Conservation (phyloP, 2,797 vertebrate species). For the Platalea minor region DNA sequence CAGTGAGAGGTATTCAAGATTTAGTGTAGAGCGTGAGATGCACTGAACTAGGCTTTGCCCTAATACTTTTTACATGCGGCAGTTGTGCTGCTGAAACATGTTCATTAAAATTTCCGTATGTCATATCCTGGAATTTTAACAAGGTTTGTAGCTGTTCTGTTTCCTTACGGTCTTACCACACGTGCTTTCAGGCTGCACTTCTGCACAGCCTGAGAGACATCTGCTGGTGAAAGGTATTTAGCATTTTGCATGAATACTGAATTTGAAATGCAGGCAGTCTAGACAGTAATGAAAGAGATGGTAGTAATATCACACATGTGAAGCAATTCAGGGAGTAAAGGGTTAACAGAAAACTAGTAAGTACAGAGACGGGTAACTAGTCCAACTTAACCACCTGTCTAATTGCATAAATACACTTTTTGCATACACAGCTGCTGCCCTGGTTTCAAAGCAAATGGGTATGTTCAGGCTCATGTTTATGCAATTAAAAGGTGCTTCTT, state of each 20-base stretch:
- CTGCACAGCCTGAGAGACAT: background rate
- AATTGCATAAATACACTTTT: background rate
- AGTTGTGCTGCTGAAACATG: background rate
- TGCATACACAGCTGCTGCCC: background rate
- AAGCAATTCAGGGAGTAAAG: background rate
- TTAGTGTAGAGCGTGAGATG: rapidly evolving
- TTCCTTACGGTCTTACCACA: background rate
- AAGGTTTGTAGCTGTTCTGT: background rate
- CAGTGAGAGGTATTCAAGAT: background rate
- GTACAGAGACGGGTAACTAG: background rate
- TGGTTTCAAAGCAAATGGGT: background rate
- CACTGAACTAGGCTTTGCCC: background rate
- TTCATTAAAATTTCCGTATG: background rate
- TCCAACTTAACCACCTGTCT: background rate
- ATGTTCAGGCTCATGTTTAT: background rate
- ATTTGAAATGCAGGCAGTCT: background rate
- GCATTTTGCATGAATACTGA: background rate
- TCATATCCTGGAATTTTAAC: background rate
- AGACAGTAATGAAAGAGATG: background rate
- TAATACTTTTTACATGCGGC: background rate
- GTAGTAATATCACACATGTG: background rate
- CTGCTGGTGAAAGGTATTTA: background rate
- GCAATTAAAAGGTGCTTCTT: background rate
- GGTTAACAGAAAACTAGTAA: background rate
- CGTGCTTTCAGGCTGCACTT: background rate